These are phyloP conservation scores for Poecilia latipinna DNA, from an alignment of 2,113 vertebrate species.

Conservation along the genomic window DNA sequence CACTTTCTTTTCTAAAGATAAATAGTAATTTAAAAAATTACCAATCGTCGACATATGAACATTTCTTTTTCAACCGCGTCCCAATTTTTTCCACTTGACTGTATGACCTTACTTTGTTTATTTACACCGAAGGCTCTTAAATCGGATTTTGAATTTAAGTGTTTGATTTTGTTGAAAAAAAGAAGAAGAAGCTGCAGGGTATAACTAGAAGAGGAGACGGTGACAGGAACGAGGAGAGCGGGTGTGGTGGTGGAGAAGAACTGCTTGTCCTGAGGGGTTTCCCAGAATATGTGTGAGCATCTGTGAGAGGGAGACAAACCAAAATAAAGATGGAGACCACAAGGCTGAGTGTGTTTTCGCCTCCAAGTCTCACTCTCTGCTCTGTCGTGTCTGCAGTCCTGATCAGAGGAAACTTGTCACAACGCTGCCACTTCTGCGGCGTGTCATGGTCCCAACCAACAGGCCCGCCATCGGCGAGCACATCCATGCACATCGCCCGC, in stretches of 20 bases:
- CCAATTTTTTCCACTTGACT: no score
- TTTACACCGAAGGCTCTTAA: neutral
- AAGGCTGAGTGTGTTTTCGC: constrained; percentile 26
- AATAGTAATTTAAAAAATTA: no score
- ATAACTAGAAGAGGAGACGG: neutral
- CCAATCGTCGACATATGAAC: no score
- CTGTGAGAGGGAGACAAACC: constrained; percentile 4
- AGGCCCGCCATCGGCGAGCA: constrained; percentile 13
- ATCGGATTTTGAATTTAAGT: constrained; percentile 2
- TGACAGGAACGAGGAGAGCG: constrained; percentile 5
- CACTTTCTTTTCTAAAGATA: no score
- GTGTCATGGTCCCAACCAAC: constrained; percentile 33
- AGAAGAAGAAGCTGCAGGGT: neutral
- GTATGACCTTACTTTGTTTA: no score
- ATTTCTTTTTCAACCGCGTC: no score
- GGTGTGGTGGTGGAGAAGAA: neutral
- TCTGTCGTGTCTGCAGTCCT: constrained; percentile 41
- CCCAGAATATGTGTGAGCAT: neutral
- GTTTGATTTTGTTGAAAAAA: constrained; percentile 12
- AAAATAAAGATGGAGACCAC: constrained; percentile 30
- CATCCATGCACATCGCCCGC: constrained; percentile 29
- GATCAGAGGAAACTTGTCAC: constrained; percentile 66
- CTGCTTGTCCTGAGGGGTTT: constrained; percentile 13
- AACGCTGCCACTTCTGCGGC: constrained; percentile 42
- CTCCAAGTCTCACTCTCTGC: constrained; percentile 30